Evolutionary conservation across 2,113 vertebrate species (phyloP).

Genomic region (Sisor rabdophorus): DNA sequence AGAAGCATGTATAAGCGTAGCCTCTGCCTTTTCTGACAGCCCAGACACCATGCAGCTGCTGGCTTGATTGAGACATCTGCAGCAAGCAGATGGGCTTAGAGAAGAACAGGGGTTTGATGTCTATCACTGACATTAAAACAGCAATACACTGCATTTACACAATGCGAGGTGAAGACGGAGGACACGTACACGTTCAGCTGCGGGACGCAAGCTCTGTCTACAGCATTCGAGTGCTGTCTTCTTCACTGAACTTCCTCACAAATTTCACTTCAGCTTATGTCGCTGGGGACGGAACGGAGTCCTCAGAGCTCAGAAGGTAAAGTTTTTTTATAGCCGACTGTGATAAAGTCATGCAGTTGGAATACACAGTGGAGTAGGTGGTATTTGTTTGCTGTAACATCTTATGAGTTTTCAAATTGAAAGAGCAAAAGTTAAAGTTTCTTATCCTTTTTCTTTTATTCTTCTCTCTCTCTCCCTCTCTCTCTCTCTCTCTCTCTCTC

Average conservation of each 20-base stretch:
- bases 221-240: conserved; percentile 42
- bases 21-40: conserved; percentile 44
- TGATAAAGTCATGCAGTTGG: neutral
- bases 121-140: conserved; percentile 55
- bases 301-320: neutral
- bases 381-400: neutral
- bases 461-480: neutral
- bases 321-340: neutral
- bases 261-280: conserved; percentile 40
- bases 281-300: neutral
- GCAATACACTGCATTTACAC: conserved; percentile 48
- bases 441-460: neutral
- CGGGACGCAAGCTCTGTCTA: conserved; percentile 46
- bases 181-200: conserved; percentile 30
- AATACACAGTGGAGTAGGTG: conserved; percentile 8
- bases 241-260: conserved; percentile 25
- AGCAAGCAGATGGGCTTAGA: conserved; percentile 55
- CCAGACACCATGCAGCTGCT: conserved; percentile 56
- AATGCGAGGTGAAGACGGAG: conserved; percentile 39
- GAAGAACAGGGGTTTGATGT: conserved; percentile 52
- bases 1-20: conserved; percentile 50
- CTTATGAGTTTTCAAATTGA: conserved; percentile 10
- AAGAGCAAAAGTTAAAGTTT: neutral
- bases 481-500: neutral
- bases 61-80: conserved; percentile 61